Percentiles rank a stretch among this genome's conserved stretches.
Conservation (phyloP, 2,113 vertebrate genomes). For the Asarcornis scutulata region DNA sequence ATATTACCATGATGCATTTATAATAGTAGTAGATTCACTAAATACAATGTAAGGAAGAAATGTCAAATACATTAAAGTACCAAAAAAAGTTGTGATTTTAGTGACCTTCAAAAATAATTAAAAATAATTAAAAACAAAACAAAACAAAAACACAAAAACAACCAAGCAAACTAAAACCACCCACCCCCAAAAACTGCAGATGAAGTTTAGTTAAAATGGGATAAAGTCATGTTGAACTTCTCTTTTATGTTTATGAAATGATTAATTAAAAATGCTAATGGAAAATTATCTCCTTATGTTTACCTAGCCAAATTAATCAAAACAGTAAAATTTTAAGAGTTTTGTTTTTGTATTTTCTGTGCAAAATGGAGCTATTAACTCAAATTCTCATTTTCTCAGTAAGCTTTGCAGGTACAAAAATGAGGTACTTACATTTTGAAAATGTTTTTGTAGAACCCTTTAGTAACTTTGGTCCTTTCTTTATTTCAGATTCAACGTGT, state of each 20-base stretch:
- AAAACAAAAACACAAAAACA: not conserved
- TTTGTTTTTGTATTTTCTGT: not conserved
- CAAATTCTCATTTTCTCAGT: not conserved
- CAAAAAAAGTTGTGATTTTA: not conserved
- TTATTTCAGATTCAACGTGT: slow-evolving; percentile 73
- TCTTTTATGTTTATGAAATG: not conserved
- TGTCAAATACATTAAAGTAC: not conserved
- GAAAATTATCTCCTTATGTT: not conserved
- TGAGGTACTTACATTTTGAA: slow-evolving; percentile 43
- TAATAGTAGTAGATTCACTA: not conserved
- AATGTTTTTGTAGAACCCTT: slow-evolving; percentile 65
- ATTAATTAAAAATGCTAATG: not conserved
- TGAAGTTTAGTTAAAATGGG: not conserved
- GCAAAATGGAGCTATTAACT: not conserved
- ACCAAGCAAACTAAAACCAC: too few relatives aligned
- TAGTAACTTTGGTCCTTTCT: slow-evolving; percentile 70
- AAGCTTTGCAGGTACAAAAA: slow-evolving; percentile 40
- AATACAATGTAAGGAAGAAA: not conserved
- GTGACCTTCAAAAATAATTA: not conserved
- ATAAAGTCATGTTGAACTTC: not conserved
- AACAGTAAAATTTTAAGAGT: not conserved
- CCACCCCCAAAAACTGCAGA: not conserved
- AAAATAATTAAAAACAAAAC: too few relatives aligned
- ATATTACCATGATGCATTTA: not conserved
- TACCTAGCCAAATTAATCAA: not conserved